Evolutionary conservation across 2,888 invertebrate species (phyloP), one percentile per base, ranked within the genome.

Genomic region (Macaria liturata): DNA sequence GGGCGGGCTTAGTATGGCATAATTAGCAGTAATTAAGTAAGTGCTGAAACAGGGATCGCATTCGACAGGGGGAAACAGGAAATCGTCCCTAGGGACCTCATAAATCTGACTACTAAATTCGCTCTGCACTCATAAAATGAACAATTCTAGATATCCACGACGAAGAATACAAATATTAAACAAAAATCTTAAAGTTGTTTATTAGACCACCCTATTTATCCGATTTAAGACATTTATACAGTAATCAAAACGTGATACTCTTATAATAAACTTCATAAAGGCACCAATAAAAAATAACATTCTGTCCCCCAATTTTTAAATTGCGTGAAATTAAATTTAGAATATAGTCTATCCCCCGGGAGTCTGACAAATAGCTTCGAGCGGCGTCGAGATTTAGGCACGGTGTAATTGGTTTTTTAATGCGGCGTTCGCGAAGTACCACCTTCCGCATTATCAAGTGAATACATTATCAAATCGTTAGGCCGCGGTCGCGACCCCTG

Each of bases 321-420:
- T 87, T 89, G 91, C 91, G 90, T 91, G 89, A 91, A 91, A 91
- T 91, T 91, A 91, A 91, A 91, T 91, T 91, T 91, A 84, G 83
- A 88, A 88, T 90, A 83, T 83, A 90, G 86, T 80, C 84, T 81
- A 88, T 89, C 90, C 90, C 88, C 79, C 76, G 71, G 84, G 83
- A 90, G 88, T 89, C 87, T 91, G 91, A 91, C 90, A 91, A 91
- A 91, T 90, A 88, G 88, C 82, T 80, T 82, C 73, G 85, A 86
- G 84, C 84, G 81, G 78, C 78, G 83, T 74, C 75, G 81, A 83
- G 88, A 86, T 91, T 91, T 91, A 87, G 91, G 84, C 81, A 86
- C 88, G 83, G 83, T 88, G 88, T 91, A 91, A 91, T 91, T 91
- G 91, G 90, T 90, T 91, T 91, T 91, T 91, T 91, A 91, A 91